These are phyloP conservation scores for Acanthoscelides obtectus DNA, from an alignment of 2,888 invertebrate species.

Conservation along the genomic window DNA sequence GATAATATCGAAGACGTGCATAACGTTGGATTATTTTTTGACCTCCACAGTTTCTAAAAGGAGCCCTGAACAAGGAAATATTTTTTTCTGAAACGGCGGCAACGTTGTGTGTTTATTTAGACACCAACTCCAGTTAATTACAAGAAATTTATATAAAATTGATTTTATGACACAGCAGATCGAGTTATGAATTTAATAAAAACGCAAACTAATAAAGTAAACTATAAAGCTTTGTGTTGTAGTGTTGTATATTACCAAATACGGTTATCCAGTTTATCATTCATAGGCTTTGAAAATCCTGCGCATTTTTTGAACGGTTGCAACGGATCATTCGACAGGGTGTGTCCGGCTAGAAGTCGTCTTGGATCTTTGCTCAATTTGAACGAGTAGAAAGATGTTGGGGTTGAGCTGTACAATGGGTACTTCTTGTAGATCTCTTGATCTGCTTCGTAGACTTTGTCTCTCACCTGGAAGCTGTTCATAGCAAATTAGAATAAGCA, in stretches of 20 bases:
- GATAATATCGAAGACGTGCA: too few species aligned
- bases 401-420: conserved; percentile 1
- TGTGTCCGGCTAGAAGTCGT: neutral
- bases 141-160: too few species aligned
- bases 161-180: too few species aligned
- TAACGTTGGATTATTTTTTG: too few species aligned
- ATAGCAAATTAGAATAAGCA: neutral
- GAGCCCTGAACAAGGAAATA: too few species aligned
- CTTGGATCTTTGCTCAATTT: neutral
- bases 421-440: neutral
- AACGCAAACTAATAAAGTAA: too few species aligned
- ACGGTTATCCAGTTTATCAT: conserved; percentile 1
- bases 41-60: too few species aligned
- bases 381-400: conserved; percentile 1
- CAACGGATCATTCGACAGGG: neutral
- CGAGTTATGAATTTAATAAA: too few species aligned
- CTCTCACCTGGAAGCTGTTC: neutral
- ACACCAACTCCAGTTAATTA: too few species aligned
- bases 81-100: too few species aligned
- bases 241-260: neutral
- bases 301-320: conserved; percentile 2
- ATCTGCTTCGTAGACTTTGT: neutral
- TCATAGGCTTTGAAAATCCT: conserved; percentile 3
- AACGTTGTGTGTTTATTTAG: too few species aligned
- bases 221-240: too few species aligned